Evolutionary conservation across 2,888 invertebrate species (phyloP).

Genomic region (Nymphalis c-album): DNA sequence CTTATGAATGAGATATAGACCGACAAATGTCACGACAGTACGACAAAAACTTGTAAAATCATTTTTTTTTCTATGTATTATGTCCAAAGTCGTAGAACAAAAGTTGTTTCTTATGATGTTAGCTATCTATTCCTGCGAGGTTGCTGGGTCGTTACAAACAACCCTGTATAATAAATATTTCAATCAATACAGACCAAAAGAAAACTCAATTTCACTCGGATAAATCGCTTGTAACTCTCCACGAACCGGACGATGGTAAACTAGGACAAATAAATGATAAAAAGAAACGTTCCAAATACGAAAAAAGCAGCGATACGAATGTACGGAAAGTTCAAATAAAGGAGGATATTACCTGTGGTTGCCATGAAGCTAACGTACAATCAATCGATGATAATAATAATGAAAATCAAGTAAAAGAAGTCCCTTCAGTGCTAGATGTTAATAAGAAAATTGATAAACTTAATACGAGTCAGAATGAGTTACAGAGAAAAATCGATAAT

Average conservation of each 20-base stretch:
- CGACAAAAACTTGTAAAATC: too few relatives aligned
- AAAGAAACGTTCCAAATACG: background rate
- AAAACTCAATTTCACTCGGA: conserved; percentile 36
- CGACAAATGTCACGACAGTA: too few relatives aligned
- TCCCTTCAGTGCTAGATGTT: too few relatives aligned
- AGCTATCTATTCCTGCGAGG: too few relatives aligned
- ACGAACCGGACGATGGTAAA: conserved; percentile 5
- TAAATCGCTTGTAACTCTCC: conserved; percentile 33
- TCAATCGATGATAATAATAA: background rate
- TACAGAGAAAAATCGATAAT: background rate
- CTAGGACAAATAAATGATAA: background rate
- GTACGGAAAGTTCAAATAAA: background rate
- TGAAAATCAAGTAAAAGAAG: background rate
- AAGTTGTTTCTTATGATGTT: too few relatives aligned
- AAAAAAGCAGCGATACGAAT: background rate
- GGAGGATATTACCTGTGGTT: background rate
- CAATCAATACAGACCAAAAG: conserved; percentile 25
- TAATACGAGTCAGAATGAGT: background rate
- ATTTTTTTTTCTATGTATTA: too few relatives aligned
- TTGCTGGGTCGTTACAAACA: too few relatives aligned
- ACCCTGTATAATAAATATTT: background rate
- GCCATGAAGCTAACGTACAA: background rate
- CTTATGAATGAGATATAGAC: too few relatives aligned
- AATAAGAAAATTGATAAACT: background rate
- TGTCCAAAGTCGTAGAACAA: too few relatives aligned